Percentiles rank a stretch among this genome's conserved stretches.
phyloP scores from a whole-genome alignment of 2,888 invertebrate genomes.

The Melanostoma scalare region DNA sequence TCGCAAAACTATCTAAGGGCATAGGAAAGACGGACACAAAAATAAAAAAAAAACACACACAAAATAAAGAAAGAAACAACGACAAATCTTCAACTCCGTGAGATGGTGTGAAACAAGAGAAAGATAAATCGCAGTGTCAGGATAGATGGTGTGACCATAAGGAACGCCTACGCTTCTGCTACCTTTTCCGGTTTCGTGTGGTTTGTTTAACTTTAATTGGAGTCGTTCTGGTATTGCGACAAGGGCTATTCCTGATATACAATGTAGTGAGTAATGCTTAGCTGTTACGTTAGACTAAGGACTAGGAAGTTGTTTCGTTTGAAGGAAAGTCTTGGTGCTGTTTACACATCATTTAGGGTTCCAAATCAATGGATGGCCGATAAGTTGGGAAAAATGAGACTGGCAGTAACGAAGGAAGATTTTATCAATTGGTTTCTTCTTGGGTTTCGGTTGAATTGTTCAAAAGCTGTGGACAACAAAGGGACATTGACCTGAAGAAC shows the following conservation, averaged over 20 bases:
- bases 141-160: conserved; percentile 68
- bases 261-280: conserved; percentile 32
- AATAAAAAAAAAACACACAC: background rate
- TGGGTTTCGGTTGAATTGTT: too few species aligned
- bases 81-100: conserved; percentile 24
- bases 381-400: too few species aligned
- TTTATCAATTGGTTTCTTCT: too few species aligned
- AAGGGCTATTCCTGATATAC: conserved; percentile 34
- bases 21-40: conserved; percentile 26
- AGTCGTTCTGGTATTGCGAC: conserved; percentile 41
- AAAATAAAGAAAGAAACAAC: background rate
- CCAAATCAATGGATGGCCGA: background rate
- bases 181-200: conserved; percentile 70
- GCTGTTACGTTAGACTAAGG: conserved; percentile 9
- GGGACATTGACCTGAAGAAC: too few species aligned
- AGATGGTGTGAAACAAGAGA: conserved; percentile 63
- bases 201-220: conserved; percentile 70
- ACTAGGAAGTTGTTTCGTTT: conserved; percentile 18
- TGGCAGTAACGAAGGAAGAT: too few species aligned
- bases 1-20: conserved; percentile 60
- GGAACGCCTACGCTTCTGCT: conserved; percentile 67
- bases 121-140: conserved; percentile 67
- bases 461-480: too few species aligned
- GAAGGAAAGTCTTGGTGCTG: conserved; percentile 9
- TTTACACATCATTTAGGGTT: conserved; percentile 30